Evolutionary conservation across 2,113 vertebrate species (phyloP).

Genomic region (Axis porcinus): DNA sequence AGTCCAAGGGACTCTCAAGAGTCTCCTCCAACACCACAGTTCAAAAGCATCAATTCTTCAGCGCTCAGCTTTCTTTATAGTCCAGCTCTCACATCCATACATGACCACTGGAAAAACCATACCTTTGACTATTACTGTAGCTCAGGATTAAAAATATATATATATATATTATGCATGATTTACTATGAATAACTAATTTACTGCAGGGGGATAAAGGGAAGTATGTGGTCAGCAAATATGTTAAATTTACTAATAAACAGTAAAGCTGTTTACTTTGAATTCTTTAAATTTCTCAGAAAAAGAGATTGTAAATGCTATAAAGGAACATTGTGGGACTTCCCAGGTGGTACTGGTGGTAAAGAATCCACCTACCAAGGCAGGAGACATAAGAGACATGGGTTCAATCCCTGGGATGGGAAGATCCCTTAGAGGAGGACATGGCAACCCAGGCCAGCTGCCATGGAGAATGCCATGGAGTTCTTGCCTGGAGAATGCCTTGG

Average conservation of each 20-base stretch:
- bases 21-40: background rate
- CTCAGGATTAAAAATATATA: background rate
- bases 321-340: background rate
- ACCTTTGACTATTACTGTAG: background rate
- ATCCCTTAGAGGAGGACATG: background rate
- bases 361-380: background rate
- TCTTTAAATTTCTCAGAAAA: background rate
- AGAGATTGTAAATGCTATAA: background rate
- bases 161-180: background rate
- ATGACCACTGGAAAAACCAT: background rate
- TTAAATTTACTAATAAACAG: background rate
- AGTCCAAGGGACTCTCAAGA: background rate
- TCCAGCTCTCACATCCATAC: background rate
- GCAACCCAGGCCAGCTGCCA: background rate
- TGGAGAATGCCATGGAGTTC: background rate
- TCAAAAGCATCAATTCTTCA: background rate
- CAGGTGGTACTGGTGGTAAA: background rate
- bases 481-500: background rate
- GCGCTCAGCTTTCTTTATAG: rapidly evolving
- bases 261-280: background rate
- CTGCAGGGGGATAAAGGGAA: background rate
- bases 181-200: background rate
- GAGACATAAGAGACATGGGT: background rate
- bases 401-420: background rate
- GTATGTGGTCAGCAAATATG: background rate